These are phyloP conservation scores for Halotydeus destructor DNA, from an alignment of 1,140 invertebrate species.

Conservation along the genomic window DNA sequence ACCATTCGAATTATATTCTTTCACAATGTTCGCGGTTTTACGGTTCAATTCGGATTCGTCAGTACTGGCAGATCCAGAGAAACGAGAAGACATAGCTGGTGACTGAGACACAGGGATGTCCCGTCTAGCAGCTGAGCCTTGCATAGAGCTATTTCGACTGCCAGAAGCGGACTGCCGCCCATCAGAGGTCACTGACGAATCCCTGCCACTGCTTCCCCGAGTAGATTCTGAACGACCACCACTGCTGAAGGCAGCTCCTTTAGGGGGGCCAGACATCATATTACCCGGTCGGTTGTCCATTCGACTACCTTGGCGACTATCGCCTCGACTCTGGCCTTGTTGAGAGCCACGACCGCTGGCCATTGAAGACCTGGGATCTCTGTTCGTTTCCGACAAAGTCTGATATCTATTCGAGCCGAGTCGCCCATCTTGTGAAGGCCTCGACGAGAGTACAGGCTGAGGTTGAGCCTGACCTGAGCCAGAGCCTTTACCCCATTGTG, in stretches of 20 bases:
- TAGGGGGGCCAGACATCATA: neutral
- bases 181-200: too few species aligned
- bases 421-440: too few species aligned
- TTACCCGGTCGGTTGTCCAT: neutral
- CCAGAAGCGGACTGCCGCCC: neutral
- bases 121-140: neutral
- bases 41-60: neutral
- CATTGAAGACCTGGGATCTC: too few species aligned
- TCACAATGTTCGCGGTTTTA: neutral
- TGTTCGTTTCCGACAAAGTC: too few species aligned
- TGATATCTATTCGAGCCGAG: too few species aligned
- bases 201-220: neutral
- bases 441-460: too few species aligned
- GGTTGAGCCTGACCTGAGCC: too few species aligned
- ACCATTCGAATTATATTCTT: neutral
- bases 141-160: neutral
- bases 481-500: too few species aligned
- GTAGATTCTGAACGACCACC: neutral
- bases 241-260: neutral
- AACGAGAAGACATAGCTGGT: too few species aligned
- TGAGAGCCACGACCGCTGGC: too few species aligned
- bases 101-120: neutral
- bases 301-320: neutral
- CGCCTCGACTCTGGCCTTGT: too few species aligned
- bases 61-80: neutral